These are phyloP conservation scores for Agrotis exclamationis DNA, from an alignment of 2,888 invertebrate species.

Conservation along the genomic window DNA sequence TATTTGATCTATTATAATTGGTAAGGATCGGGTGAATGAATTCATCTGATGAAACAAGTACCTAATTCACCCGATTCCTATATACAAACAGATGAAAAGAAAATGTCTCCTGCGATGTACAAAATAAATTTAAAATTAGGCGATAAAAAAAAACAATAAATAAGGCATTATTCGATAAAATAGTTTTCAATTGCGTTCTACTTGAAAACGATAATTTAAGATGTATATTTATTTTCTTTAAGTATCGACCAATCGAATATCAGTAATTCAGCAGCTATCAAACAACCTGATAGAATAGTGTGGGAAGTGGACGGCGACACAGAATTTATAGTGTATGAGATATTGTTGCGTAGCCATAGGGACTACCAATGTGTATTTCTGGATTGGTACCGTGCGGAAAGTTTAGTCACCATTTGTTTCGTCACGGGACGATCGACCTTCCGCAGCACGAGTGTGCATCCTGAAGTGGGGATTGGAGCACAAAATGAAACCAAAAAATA, in stretches of 20 bases:
- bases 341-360: constrained; percentile 73
- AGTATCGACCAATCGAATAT: constrained; percentile 35
- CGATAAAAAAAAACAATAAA: constrained; percentile 12
- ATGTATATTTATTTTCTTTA: constrained; percentile 34
- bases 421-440: constrained; percentile 82
- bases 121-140: neutral
- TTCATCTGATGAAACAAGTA: constrained; percentile 17
- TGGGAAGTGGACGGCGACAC: constrained; percentile 69
- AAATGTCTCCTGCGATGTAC: neutral
- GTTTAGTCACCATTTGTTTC: constrained; percentile 85
- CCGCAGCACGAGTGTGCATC: constrained; percentile 74
- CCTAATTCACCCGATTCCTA: constrained; percentile 13
- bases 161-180: constrained; percentile 20
- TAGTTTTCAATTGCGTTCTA: neutral
- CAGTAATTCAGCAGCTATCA: constrained; percentile 45
- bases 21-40: constrained; percentile 16
- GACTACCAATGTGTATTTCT: constrained; percentile 85
- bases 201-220: constrained; percentile 29
- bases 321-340: constrained; percentile 68
- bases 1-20: constrained; percentile 36
- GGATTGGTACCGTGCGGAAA: constrained; percentile 91
- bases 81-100: constrained; percentile 20
- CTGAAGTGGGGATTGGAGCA: constrained; percentile 62
- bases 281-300: constrained; percentile 58
- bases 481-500: constrained; percentile 55